A percentile compares a stretch with the other conserved stretches of the same genome.
Conservation (phyloP, 2,888 invertebrate genomes). For the Dysmachus trigonus region DNA sequence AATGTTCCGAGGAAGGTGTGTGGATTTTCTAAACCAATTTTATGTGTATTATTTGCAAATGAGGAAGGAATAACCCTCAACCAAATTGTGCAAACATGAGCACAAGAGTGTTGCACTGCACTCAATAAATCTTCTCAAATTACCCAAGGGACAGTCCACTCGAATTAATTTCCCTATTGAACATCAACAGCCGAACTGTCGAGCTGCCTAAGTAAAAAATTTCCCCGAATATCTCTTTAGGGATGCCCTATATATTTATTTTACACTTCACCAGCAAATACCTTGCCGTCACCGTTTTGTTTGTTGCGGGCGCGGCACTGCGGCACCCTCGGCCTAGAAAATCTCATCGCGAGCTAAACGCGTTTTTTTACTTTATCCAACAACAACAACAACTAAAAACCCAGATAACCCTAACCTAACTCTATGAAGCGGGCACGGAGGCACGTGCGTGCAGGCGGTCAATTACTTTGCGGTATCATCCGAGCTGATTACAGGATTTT, state of each 20-base stretch:
- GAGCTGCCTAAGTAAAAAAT: neutral
- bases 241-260: neutral
- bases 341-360: neutral
- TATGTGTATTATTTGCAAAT: neutral
- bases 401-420: neutral
- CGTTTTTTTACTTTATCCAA: neutral
- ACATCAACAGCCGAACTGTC: neutral
- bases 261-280: conserved; percentile 16
- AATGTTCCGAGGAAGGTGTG: neutral
- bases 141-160: neutral
- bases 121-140: neutral
- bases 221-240: neutral
- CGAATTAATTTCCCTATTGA: neutral
- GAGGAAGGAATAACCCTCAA: neutral
- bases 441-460: conserved; percentile 53
- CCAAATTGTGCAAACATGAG: neutral
- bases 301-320: neutral
- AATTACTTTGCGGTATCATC: conserved; percentile 52
- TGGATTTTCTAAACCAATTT: neutral
- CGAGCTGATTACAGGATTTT: conserved; percentile 26
- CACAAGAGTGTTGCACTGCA: neutral
- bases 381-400: neutral
- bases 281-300: neutral
- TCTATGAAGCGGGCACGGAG: neutral
- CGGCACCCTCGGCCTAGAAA: neutral